Conservation (phyloP, 2,888 invertebrate species). For the Nasonia oneida region DNA sequence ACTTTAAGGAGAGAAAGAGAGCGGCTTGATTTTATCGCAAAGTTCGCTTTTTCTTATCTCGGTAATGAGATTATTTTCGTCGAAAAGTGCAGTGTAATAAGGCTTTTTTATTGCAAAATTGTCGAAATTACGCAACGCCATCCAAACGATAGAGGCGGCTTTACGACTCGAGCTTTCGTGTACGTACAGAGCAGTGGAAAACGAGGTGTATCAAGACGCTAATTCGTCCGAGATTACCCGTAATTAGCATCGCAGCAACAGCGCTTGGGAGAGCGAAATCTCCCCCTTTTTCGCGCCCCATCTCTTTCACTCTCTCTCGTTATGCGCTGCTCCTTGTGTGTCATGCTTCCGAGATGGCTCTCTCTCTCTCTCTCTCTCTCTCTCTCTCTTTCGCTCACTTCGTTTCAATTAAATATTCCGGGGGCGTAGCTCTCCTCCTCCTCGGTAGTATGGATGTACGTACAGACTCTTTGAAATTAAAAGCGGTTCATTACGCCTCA, state of each 20-base stretch:
- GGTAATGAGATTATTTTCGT: constrained; percentile 15
- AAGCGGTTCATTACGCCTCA: constrained; percentile 71
- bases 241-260: constrained; percentile 36
- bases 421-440: constrained; percentile 61
- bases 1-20: background rate
- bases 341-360: background rate
- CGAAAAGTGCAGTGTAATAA: background rate
- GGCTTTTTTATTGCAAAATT: background rate
- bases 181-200: too few species aligned
- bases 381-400: background rate
- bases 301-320: constrained; percentile 12
- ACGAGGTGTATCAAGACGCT: constrained; percentile 42
- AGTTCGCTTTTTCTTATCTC: constrained; percentile 21
- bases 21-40: constrained; percentile 18
- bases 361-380: too few species aligned
- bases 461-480: constrained; percentile 68
- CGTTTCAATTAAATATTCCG: constrained; percentile 70
- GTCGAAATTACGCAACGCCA: background rate
- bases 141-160: background rate
- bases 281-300: background rate
- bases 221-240: constrained; percentile 54
- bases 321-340: background rate
- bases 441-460: background rate
- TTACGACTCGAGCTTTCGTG: background rate
- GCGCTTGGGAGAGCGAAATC: background rate